A percentile compares a stretch with the other conserved stretches of the same genome.
These are phyloP conservation scores for Panthera tigris DNA, from an alignment of 2,113 vertebrate genomes.

Conservation along the genomic window DNA sequence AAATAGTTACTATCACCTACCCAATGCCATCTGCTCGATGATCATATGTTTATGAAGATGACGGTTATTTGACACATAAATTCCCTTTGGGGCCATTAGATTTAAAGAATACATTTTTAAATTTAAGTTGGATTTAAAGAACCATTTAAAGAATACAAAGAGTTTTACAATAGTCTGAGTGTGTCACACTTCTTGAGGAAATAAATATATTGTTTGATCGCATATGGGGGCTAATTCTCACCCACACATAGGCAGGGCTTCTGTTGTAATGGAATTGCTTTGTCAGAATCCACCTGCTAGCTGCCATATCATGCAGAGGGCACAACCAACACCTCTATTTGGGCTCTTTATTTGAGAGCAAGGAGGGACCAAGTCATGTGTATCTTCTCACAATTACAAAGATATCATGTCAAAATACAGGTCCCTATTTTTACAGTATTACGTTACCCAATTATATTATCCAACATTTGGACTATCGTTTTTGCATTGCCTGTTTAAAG, in stretches of 20 bases:
- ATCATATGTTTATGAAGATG: background rate
- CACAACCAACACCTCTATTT: background rate
- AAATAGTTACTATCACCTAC: constrained; percentile 24
- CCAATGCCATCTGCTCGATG: background rate
- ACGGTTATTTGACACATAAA: background rate
- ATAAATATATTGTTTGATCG: background rate
- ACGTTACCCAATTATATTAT: background rate
- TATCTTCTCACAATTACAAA: background rate
- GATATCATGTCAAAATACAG: background rate
- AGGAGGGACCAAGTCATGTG: background rate
- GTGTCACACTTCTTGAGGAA: background rate
- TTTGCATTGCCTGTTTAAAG: background rate
- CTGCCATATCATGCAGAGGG: background rate
- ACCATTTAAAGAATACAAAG: background rate
- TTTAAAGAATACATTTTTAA: background rate
- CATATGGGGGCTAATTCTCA: background rate
- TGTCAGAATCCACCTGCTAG: background rate
- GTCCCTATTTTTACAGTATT: background rate
- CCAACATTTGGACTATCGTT: background rate
- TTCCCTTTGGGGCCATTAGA: background rate
- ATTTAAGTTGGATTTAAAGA: too few relatives aligned
- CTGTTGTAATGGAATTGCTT: background rate
- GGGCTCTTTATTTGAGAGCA: constrained; percentile 21
- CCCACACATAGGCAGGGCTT: background rate
- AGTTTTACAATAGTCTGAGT: background rate